Conservation (phyloP, 2,888 invertebrate species). For the Diadromus collaris region DNA sequence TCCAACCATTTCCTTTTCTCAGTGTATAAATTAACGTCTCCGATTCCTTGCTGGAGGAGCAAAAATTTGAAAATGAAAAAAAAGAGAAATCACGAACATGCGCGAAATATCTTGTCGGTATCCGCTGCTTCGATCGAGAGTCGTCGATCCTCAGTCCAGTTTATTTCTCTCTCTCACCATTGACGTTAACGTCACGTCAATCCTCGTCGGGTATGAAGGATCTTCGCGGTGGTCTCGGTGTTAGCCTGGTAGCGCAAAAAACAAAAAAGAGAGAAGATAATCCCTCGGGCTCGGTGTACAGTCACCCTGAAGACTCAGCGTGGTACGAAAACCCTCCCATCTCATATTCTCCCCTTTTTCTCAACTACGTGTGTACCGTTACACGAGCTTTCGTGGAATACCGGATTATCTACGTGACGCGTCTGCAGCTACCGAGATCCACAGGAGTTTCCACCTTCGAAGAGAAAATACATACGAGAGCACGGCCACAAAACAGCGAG, state of each 20-base stretch:
- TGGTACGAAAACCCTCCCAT: slow-evolving; percentile 36
- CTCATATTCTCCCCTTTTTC: slow-evolving; percentile 8
- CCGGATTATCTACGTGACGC: slow-evolving; percentile 54
- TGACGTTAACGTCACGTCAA: slow-evolving; percentile 30
- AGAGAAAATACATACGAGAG: slow-evolving; percentile 18
- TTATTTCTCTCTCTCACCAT: slow-evolving; percentile 17
- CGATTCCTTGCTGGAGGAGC: neutral
- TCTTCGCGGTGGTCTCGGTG: slow-evolving; percentile 36
- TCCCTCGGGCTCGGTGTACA: slow-evolving; percentile 35
- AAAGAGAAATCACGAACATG: neutral
- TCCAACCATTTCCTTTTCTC: no score
- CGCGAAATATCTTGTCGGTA: neutral
- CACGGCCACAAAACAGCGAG: slow-evolving; percentile 5
- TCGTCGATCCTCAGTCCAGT: neutral
- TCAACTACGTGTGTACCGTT: slow-evolving; percentile 26
- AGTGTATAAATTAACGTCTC: no score
- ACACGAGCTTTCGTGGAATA: slow-evolving; percentile 46
- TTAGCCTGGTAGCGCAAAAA: slow-evolving; percentile 36
- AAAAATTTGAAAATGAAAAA: neutral
- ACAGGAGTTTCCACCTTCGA: slow-evolving; percentile 24
- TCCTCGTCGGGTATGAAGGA: slow-evolving; percentile 40
- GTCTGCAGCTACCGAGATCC: slow-evolving; percentile 37
- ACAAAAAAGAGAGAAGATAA: slow-evolving; percentile 29
- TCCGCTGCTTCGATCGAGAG: neutral
- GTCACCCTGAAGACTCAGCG: slow-evolving; percentile 43